Base-by-base conservation (phyloP, 2,797 vertebrate species). In the Mareca penelope region DNA sequence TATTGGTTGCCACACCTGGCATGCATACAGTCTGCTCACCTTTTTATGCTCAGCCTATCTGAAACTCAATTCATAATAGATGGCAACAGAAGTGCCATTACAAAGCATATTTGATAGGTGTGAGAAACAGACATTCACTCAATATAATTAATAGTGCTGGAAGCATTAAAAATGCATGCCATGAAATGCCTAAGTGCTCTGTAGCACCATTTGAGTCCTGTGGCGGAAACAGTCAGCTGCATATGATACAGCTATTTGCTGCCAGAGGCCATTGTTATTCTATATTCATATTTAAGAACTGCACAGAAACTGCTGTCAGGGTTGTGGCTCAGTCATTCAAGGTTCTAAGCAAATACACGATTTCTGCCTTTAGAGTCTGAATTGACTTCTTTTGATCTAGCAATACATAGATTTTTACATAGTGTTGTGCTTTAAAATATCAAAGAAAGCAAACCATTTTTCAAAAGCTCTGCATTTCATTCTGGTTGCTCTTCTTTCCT, bases 161-260 rank as follows among this genome's bases (percentile, higher is more conserved):
- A 15, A 33, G 39, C 67, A 85, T 95, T 93, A 93, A 90, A 95
- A 95, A 84, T 92, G 16, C 59, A 86, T 89, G 52, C 28, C 39
- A 29, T 93, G 59, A 72, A 78, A 40, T 52, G 44, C 65, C 18
- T 53, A 40, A 95, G 64, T 90, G 67, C n/a, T 78, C 70, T 77
- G 57, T 33, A 82, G 10, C 8, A 24, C 52, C 17, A 3, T 91
- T 85, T 78, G 72, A 84, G 50, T 85, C 69, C 35, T 76, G 33
- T 93, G 67, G 24, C 88, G 35, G 48, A 64, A 80, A 72, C 60
- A 89, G 60, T 91, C 85, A 90, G 85, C 85, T 82, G 52, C 40
- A 35, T 79, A 33, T 33, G 80, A 80, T 81, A 70, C 0, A 8
- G 15, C 31, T 44, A 0, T 86, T 35, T 84, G 12, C 80, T 88